Evolutionary conservation across 2,113 vertebrate species (phyloP).

Genomic region (Brevimyrus niger): DNA sequence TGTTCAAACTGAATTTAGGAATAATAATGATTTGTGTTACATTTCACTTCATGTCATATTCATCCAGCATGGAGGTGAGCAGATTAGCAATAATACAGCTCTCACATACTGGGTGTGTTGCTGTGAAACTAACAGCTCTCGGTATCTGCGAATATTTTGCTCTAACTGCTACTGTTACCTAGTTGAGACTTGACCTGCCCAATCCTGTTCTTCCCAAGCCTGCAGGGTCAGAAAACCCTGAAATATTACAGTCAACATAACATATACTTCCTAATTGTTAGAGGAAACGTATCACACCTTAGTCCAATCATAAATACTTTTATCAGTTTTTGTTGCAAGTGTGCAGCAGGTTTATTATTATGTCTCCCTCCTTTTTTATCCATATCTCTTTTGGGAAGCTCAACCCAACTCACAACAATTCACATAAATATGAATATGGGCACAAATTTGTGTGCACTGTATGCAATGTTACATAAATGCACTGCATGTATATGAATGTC

Average conservation of each 20-base stretch:
- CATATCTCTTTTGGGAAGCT: neutral
- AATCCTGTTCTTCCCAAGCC: neutral
- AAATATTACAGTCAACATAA: neutral
- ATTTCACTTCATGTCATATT: neutral
- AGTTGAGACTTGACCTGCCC: slow-evolving; percentile 6
- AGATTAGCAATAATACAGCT: neutral
- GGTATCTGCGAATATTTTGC: neutral
- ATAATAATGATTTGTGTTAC: neutral
- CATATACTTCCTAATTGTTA: neutral
- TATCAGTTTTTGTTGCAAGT: neutral
- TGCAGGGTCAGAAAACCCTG: neutral
- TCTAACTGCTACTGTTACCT: neutral
- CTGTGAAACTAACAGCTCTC: neutral
- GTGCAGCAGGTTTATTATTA: neutral
- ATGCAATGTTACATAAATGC: neutral
- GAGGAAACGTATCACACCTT: neutral
- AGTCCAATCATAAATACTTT: neutral
- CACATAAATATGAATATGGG: neutral
- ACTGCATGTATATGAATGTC: neutral
- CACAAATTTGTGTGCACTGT: neutral
- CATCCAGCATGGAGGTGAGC: neutral
- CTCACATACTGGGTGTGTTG: neutral
- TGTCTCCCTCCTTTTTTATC: neutral
- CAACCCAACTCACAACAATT: neutral
- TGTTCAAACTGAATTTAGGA: neutral